These are phyloP conservation scores for Epinephelus malabaricus DNA, from an alignment of 2,797 vertebrate species.

Conservation along the genomic window DNA sequence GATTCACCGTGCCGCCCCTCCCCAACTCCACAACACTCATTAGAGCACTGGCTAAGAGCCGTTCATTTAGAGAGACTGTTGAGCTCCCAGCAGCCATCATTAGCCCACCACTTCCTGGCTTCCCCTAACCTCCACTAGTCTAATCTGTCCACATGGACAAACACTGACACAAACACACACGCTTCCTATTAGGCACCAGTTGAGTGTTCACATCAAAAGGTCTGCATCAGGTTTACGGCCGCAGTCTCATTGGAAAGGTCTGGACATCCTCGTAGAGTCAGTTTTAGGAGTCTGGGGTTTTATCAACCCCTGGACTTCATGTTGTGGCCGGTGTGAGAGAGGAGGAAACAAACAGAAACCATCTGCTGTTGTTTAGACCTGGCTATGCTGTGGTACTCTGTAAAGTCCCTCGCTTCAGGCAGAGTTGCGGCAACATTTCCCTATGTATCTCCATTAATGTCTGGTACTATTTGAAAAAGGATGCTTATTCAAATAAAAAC, in stretches of 20 bases:
- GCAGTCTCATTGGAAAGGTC: constrained; percentile 64
- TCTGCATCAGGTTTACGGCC: constrained; percentile 67
- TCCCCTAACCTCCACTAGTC: constrained; percentile 50
- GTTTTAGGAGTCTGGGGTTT: constrained; percentile 63
- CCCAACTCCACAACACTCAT: constrained; percentile 66
- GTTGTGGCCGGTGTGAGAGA: constrained; percentile 47
- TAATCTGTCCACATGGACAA: constrained; percentile 67
- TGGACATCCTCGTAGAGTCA: constrained; percentile 66
- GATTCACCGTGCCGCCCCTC: constrained; percentile 43
- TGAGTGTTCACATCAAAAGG: constrained; percentile 76
- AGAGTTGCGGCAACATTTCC: constrained; percentile 40
- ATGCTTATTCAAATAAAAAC: constrained; percentile 34
- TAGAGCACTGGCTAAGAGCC: constrained; percentile 67
- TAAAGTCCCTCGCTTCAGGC: constrained; percentile 14
- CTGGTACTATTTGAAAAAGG: constrained; percentile 29
- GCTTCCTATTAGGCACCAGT: constrained; percentile 76
- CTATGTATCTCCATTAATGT: constrained; percentile 29
- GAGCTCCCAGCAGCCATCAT: constrained; percentile 70
- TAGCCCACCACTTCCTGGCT: constrained; percentile 81
- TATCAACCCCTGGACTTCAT: constrained; percentile 63
- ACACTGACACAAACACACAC: constrained; percentile 71
- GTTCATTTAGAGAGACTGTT: constrained; percentile 61
- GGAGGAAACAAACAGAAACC: constrained; percentile 60
- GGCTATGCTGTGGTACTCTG: constrained; percentile 11
- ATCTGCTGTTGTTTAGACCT: constrained; percentile 60